Percentiles rank a stretch among this genome's conserved stretches.
These are phyloP conservation scores for Plutomurus gul DNA, from an alignment of 1,140 invertebrate genomes.

Conservation along the genomic window DNA sequence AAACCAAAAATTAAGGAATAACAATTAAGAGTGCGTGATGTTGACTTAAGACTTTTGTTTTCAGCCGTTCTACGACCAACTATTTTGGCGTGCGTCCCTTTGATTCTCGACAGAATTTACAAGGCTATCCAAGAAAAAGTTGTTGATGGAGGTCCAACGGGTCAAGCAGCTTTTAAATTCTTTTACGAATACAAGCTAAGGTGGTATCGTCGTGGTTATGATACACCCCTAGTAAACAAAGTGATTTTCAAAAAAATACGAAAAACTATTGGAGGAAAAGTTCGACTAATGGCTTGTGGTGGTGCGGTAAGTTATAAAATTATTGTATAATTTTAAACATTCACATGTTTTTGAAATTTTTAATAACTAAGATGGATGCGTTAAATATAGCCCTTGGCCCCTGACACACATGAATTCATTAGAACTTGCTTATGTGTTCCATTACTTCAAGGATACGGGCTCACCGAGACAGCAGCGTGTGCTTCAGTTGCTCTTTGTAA, in stretches of 20 bases:
- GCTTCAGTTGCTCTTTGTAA: slow-evolving; percentile 85
- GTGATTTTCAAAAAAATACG: slow-evolving; percentile 78
- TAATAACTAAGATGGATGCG: neutral
- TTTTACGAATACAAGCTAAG: slow-evolving; percentile 88
- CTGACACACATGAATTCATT: slow-evolving; percentile 93
- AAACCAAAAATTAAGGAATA: neutral
- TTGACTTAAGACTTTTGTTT: too few relatives aligned
- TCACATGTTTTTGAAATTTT: too few relatives aligned
- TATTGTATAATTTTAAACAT: too few relatives aligned
- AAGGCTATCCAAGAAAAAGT: slow-evolving; percentile 94
- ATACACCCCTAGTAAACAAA: slow-evolving; percentile 79
- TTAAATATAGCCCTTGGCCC: slow-evolving; percentile 72
- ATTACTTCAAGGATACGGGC: slow-evolving; percentile 92
- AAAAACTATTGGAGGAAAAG: slow-evolving; percentile 80
- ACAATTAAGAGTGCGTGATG: slow-evolving; percentile 61
- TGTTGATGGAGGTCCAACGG: slow-evolving; percentile 72
- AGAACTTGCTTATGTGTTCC: slow-evolving; percentile 89
- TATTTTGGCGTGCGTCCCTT: slow-evolving; percentile 92
- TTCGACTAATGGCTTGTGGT: slow-evolving; percentile 85
- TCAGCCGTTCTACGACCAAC: slow-evolving; percentile 86
- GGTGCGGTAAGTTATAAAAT: slow-evolving; percentile 67
- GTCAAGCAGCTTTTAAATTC: slow-evolving; percentile 83
- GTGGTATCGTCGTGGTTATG: slow-evolving; percentile 81
- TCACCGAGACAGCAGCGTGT: slow-evolving; percentile 95
- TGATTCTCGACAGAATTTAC: slow-evolving; percentile 93